A percentile compares a stretch with the other conserved stretches of the same genome.
Conservation (phyloP, 2,888 invertebrate genomes). For the Oegoconia quadripuncta region DNA sequence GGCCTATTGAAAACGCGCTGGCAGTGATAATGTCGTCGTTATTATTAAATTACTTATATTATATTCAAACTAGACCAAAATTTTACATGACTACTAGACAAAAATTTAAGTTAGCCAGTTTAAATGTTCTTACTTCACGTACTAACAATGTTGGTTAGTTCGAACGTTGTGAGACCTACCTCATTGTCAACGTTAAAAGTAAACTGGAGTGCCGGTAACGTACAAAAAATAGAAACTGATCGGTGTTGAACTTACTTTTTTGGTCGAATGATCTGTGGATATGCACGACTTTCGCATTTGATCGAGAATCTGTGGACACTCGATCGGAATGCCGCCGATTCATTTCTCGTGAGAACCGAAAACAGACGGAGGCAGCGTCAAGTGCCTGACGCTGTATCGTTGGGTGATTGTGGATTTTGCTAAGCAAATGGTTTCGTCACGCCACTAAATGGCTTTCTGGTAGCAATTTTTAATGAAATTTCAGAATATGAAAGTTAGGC, state of each 20-base stretch:
- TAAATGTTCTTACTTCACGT: no score
- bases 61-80: slow-evolving; percentile 8
- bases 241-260: slow-evolving; percentile 59
- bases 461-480: slow-evolving; percentile 51
- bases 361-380: slow-evolving; percentile 39
- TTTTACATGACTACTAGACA: slow-evolving; percentile 3
- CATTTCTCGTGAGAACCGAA: slow-evolving; percentile 74
- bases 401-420: slow-evolving; percentile 68
- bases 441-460: slow-evolving; percentile 62
- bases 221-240: slow-evolving; percentile 51
- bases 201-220: slow-evolving; percentile 28
- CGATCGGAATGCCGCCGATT: slow-evolving; percentile 57
- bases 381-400: slow-evolving; percentile 58
- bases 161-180: neutral
- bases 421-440: slow-evolving; percentile 70
- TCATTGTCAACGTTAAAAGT: slow-evolving; percentile 3
- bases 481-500: slow-evolving; percentile 39
- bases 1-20: slow-evolving; percentile 46
- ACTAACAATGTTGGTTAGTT: no score
- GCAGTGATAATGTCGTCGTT: slow-evolving; percentile 62
- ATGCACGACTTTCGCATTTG: slow-evolving; percentile 76
- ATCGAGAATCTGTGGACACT: slow-evolving; percentile 61
- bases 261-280: slow-evolving; percentile 59
- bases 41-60: slow-evolving; percentile 54
- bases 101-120: neutral